Conservation (phyloP, 2,797 vertebrate species). For the Hephaestus fuliginosus region DNA sequence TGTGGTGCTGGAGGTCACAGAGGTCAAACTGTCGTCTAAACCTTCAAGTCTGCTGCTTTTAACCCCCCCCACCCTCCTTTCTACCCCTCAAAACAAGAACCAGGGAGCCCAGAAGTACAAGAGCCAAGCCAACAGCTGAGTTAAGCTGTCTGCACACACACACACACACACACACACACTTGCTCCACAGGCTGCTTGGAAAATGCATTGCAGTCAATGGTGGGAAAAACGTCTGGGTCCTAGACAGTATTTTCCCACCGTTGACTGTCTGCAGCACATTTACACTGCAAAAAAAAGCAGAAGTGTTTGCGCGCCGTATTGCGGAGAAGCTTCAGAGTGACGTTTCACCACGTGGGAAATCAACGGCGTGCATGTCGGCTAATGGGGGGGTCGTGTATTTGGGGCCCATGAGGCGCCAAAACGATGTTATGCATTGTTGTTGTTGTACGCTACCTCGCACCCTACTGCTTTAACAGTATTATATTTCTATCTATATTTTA, state of each 20-base stretch:
- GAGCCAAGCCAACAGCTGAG: constrained; percentile 67
- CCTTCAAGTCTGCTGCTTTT: constrained; percentile 35
- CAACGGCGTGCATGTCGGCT: not conserved
- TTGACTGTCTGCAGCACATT: constrained; percentile 55
- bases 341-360: constrained; percentile 24
- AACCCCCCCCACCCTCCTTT: not conserved
- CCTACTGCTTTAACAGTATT: too few relatives aligned
- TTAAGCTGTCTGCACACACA: constrained; percentile 59
- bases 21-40: constrained; percentile 58
- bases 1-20: constrained; percentile 38
- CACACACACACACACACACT: constrained; percentile 36
- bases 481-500: too few relatives aligned
- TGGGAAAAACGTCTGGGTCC: constrained; percentile 80
- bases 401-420: not conserved
- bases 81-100: constrained; percentile 27
- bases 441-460: not conserved
- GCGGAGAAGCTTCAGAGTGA: constrained; percentile 7
- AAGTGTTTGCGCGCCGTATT: not conserved
- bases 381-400: not conserved
- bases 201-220: constrained; percentile 76
- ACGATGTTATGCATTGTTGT: constrained; percentile 15
- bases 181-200: constrained; percentile 54
- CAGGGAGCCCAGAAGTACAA: constrained; percentile 48
- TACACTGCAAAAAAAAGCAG: constrained; percentile 26
- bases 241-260: constrained; percentile 76